Percentiles rank a stretch among this genome's conserved stretches.
These are phyloP conservation scores for Xanthia icteritia DNA, from an alignment of 2,888 invertebrate species.

Conservation along the genomic window DNA sequence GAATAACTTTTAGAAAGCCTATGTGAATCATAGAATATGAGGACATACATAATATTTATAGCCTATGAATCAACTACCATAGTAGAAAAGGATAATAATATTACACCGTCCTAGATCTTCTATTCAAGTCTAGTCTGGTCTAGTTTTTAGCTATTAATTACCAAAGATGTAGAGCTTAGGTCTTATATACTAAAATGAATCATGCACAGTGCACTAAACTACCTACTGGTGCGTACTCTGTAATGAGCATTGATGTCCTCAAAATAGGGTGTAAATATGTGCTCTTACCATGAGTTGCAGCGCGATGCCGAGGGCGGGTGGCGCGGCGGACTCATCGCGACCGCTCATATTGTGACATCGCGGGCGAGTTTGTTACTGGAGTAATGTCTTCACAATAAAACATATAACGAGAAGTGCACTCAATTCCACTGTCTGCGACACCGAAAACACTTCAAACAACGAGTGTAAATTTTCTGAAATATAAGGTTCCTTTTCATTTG, in stretches of 20 bases:
- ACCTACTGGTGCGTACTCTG: background rate
- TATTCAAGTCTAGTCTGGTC: background rate
- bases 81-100: background rate
- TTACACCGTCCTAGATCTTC: background rate
- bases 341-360: constrained; percentile 86
- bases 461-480: constrained; percentile 49
- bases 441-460: constrained; percentile 58
- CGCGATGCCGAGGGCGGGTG: constrained; percentile 76
- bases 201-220: background rate
- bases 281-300: constrained; percentile 86
- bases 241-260: background rate
- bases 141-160: background rate
- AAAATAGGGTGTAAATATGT: background rate
- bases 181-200: background rate
- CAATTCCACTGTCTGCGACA: constrained; percentile 57
- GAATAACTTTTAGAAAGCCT: background rate
- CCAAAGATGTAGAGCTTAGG: background rate
- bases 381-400: constrained; percentile 64
- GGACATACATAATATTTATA: background rate
- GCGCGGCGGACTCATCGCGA: constrained; percentile 83
- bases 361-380: constrained; percentile 70
- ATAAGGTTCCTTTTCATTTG: constrained; percentile 48
- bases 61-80: background rate
- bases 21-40: background rate
- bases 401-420: constrained; percentile 63